phyloP scores from a whole-genome alignment of 1,140 invertebrate species.

The Apis florea region DNA sequence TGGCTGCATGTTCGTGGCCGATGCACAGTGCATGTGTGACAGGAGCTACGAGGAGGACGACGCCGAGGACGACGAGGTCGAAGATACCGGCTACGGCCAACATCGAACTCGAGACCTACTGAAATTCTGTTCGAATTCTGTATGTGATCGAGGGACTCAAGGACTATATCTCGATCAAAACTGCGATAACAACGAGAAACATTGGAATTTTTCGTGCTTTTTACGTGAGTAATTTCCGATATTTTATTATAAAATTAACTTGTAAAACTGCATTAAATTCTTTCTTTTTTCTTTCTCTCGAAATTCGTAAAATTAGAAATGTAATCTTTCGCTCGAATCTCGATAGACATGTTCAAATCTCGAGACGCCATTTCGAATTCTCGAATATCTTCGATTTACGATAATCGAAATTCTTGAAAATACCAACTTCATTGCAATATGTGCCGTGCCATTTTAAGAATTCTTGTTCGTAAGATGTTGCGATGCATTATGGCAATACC shows the following conservation, averaged over 20 bases:
- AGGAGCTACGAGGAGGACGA: conserved; percentile 53
- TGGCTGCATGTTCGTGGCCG: conserved; percentile 64
- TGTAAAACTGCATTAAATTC: not conserved
- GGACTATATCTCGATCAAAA: conserved; percentile 8
- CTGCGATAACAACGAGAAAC: conserved; percentile 21
- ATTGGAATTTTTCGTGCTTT: not conserved
- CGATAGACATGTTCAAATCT: not conserved
- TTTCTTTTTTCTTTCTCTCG: not conserved
- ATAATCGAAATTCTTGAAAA: not conserved
- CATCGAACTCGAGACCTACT: conserved; percentile 38
- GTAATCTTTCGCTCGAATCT: not conserved
- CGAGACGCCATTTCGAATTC: not conserved
- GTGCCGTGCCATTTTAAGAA: conserved; percentile 4
- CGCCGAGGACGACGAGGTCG: conserved; percentile 46
- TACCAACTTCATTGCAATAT: no score
- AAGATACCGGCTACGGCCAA: conserved; percentile 42
- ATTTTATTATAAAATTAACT: not conserved
- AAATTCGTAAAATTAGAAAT: not conserved
- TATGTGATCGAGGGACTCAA: not conserved
- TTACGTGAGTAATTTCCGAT: conserved; percentile 15
- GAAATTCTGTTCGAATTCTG: conserved; percentile 7
- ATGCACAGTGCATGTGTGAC: conserved; percentile 59
- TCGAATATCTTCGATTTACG: not conserved
- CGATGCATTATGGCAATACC: not conserved
- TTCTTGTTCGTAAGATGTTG: not conserved